phyloP scores from a whole-genome alignment of 2,888 invertebrate genomes.

The Diabrotica balteata region DNA sequence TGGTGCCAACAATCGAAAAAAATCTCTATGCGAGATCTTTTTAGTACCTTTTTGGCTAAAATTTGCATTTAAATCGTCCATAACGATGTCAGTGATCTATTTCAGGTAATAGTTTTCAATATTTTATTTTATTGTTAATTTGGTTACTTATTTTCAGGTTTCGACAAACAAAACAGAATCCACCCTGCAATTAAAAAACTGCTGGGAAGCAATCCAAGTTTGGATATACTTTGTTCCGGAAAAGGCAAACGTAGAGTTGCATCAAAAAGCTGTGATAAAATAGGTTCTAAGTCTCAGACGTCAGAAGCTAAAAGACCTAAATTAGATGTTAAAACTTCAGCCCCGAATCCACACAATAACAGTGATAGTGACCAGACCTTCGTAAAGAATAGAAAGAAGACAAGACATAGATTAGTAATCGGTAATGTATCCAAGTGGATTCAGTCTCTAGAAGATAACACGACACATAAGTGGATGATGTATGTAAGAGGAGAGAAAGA shows the following conservation, averaged over 20 bases:
- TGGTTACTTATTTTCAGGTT: slow-evolving; percentile 17
- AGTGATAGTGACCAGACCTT: slow-evolving; percentile 18
- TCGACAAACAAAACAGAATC: slow-evolving; percentile 62
- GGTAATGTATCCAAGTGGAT: slow-evolving; percentile 88
- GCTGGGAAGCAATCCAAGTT: slow-evolving; percentile 65
- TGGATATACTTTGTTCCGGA: slow-evolving; percentile 30
- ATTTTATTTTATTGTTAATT: background rate
- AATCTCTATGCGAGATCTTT: no score
- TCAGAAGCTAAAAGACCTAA: slow-evolving; percentile 37
- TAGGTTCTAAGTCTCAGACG: slow-evolving; percentile 26
- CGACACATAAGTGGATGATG: slow-evolving; percentile 90
- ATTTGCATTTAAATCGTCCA: no score
- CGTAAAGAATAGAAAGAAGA: slow-evolving; percentile 49
- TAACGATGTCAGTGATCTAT: no score
- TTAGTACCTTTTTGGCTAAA: no score
- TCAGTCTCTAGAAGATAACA: slow-evolving; percentile 69
- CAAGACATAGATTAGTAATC: slow-evolving; percentile 59
- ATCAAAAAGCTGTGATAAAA: slow-evolving; percentile 29
- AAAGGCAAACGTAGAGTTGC: slow-evolving; percentile 38
- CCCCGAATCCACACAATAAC: slow-evolving; percentile 18
- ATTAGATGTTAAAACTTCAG: slow-evolving; percentile 29
- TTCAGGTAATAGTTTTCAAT: background rate
- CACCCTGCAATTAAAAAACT: slow-evolving; percentile 81
- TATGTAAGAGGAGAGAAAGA: slow-evolving; percentile 79
- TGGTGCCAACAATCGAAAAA: no score